A percentile compares a stretch with the other conserved stretches of the same genome.
phyloP scores from a whole-genome alignment of 2,113 vertebrate genomes.

The Nothoprocta pentlandii region DNA sequence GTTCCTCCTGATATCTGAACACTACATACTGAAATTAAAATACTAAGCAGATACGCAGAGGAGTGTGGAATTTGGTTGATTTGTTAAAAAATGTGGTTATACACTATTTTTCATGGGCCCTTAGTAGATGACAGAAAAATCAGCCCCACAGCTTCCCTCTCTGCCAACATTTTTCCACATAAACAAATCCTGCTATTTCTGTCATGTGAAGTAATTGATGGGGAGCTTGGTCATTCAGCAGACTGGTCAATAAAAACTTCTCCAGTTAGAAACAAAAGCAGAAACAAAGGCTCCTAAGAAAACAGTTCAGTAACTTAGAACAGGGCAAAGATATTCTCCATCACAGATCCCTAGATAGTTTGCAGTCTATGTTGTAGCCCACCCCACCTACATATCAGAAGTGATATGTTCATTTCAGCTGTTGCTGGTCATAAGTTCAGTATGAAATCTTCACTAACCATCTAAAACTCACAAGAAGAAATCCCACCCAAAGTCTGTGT shows the following conservation, averaged over 20 bases:
- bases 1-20: not conserved
- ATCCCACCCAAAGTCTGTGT: not conserved
- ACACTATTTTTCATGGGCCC: not conserved
- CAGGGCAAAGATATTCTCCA: not conserved
- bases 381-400: not conserved
- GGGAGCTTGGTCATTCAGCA: not conserved
- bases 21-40: not conserved
- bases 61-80: not conserved
- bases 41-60: not conserved
- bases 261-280: not conserved
- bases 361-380: not conserved
- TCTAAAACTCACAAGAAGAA: not conserved
- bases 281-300: not conserved
- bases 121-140: not conserved
- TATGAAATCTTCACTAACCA: not conserved
- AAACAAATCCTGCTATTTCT: not conserved
- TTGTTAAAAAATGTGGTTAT: not conserved
- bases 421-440: not conserved
- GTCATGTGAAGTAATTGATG: not conserved
- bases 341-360: not conserved
- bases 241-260: not conserved
- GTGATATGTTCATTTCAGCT: not conserved
- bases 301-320: not conserved
- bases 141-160: not conserved
- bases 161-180: not conserved